phyloP scores from a whole-genome alignment of 1,140 invertebrate species.

The Bombus affinis region DNA sequence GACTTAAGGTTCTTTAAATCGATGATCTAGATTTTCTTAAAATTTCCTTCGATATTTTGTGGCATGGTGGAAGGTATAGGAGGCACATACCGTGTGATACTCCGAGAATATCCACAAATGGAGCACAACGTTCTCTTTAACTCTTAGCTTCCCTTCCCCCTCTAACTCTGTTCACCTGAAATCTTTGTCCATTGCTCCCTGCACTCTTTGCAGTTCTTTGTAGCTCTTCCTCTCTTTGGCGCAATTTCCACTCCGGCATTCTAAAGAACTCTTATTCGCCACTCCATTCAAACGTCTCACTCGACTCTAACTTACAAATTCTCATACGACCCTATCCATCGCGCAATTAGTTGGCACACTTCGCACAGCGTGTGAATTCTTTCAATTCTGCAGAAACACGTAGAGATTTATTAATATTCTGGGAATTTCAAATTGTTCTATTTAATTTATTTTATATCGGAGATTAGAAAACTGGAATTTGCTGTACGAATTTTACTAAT shows the following conservation, averaged over 20 bases:
- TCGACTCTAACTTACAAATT: slow-evolving; percentile 11
- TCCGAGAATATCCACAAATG: background rate
- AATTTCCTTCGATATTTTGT: background rate
- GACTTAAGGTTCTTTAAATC: no score
- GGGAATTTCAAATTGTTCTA: no score
- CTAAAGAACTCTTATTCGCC: slow-evolving; percentile 36
- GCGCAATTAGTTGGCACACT: background rate
- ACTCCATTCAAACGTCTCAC: slow-evolving; percentile 15
- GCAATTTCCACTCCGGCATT: slow-evolving; percentile 24
- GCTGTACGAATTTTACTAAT: background rate
- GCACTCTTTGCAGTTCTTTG: slow-evolving; percentile 29
- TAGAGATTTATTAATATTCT: background rate
- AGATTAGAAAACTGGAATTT: background rate
- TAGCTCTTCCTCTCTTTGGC: background rate
- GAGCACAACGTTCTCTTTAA: slow-evolving; percentile 2
- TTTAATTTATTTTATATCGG: background rate
- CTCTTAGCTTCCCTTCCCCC: background rate
- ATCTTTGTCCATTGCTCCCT: background rate
- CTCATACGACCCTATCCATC: background rate
- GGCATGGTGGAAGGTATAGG: background rate
- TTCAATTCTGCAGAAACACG: background rate
- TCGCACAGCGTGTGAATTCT: background rate
- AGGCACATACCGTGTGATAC: background rate
- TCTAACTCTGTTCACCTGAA: slow-evolving; percentile 16
- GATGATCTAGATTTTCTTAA: background rate